Evolutionary conservation across 1,140 invertebrate species (phyloP), one percentile per base, ranked within the genome.

Genomic region (Brachionus koreanus): DNA sequence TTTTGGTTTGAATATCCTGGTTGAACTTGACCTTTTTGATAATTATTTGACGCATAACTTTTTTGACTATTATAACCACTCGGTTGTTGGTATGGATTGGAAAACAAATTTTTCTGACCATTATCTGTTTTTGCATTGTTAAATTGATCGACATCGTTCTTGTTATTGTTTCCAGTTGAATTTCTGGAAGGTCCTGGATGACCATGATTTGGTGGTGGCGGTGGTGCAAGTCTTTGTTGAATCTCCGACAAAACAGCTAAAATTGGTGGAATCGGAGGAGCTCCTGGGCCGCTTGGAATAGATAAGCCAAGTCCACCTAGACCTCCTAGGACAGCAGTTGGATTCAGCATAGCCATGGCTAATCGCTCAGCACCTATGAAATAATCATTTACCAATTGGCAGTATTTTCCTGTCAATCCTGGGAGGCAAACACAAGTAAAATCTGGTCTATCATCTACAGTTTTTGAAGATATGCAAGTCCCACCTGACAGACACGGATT

Each of bases 361-460:
- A 79, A 10, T 29, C 35, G 9, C 25, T 79, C 49, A 57, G 76
- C 76, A 6, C 76, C 76, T 13, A 79, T 6, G 25, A 79, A 79
- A 61, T 61, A 79, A 61, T 57, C 61, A 52, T 79, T 79, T 35
- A 65, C 61, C 9, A 79, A 42, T n/a, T 79, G 76, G 13, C 76
- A 79, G 42, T 82, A 65, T 43, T 82, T 65, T 29, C 95, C 95
- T 33, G 91, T 90, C 90, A 94, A 97, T 5, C 95, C 95, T 83
- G 92, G 88, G 83, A 92, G 89, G 88, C 96, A 98, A 85, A 93
- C 91, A 89, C 96, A 98, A 25, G 39, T 79, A 65, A 79, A 79
- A 61, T 79, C 76, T 37, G 76, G 76, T 43, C 76, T 35, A 61
- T 79, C 76, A 39, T 79, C 76, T 33, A 79, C 39, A 19, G 76